These are phyloP conservation scores for Drosophila neotestacea DNA, from an alignment of 2,888 invertebrate species.

Conservation along the genomic window DNA sequence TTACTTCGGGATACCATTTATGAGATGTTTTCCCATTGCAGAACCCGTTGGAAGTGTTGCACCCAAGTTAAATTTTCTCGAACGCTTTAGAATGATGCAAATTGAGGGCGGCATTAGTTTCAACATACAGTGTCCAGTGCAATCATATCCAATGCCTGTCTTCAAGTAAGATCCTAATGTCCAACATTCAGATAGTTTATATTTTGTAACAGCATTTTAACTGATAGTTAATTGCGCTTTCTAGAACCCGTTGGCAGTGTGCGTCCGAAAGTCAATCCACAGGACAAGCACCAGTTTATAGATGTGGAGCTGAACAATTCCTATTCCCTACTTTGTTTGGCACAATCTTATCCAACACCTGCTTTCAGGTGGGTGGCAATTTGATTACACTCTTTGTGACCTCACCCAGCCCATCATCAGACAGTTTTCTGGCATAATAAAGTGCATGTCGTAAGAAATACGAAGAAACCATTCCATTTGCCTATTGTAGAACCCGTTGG, in stretches of 20 bases:
- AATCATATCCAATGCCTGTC: slow-evolving; percentile 90
- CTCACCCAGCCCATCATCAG: slow-evolving; percentile 8
- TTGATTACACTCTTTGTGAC: neutral
- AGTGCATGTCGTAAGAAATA: slow-evolving; percentile 11
- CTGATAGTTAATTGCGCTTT: slow-evolving; percentile 20
- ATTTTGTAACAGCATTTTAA: neutral
- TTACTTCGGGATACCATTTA: fast-evolving
- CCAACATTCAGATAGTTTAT: slow-evolving; percentile 52
- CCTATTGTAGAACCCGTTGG: slow-evolving; percentile 86
- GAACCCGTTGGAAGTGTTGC: slow-evolving; percentile 86
- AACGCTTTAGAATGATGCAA: slow-evolving; percentile 81
- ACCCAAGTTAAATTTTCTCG: slow-evolving; percentile 87
- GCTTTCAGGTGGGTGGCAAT: slow-evolving; percentile 87
- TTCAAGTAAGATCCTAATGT: slow-evolving; percentile 87
- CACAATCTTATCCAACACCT: slow-evolving; percentile 90
- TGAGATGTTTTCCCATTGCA: slow-evolving; percentile 58
- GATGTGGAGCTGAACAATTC: slow-evolving; percentile 83
- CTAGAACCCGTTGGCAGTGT: slow-evolving; percentile 87
- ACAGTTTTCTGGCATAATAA: slow-evolving; percentile 41
- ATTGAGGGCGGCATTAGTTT: slow-evolving; percentile 85
- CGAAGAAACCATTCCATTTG: slow-evolving; percentile 8
- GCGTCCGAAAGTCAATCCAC: slow-evolving; percentile 88
- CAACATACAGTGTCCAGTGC: slow-evolving; percentile 90
- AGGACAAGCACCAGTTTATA: slow-evolving; percentile 86
- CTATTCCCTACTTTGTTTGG: slow-evolving; percentile 88